A percentile compares a stretch with the other conserved stretches of the same genome.
These are phyloP conservation scores for Zootoca vivipara DNA, from an alignment of 2,113 vertebrate species.

Conservation along the genomic window DNA sequence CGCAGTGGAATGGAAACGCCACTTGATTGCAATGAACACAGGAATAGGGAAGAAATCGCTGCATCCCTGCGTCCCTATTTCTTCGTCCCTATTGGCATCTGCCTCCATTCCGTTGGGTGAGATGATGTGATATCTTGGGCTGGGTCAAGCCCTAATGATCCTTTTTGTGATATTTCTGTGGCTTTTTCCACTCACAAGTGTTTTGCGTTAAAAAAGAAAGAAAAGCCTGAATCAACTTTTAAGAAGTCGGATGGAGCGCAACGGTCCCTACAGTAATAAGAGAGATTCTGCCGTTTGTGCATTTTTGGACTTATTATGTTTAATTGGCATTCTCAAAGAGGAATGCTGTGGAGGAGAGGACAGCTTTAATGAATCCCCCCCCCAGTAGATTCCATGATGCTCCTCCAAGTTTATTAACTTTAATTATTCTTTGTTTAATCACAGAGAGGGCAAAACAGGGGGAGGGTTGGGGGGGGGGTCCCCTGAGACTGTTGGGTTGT, in stretches of 20 bases:
- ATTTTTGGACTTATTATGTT: constrained; percentile 18
- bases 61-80: too few species aligned
- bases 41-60: too few species aligned
- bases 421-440: constrained; percentile 32
- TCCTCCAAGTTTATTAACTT: constrained; percentile 13
- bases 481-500: background rate
- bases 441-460: background rate
- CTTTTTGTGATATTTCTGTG: background rate
- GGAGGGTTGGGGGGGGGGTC: too few species aligned
- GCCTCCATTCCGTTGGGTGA: background rate
- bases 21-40: too few species aligned
- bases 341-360: background rate
- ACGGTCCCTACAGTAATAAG: background rate
- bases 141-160: too few species aligned
- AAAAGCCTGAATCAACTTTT: background rate
- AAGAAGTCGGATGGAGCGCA: background rate
- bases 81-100: too few species aligned
- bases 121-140: background rate
- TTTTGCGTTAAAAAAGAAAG: background rate
- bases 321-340: constrained; percentile 18
- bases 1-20: too few species aligned
- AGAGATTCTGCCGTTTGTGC: constrained; percentile 6
- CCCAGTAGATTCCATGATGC: background rate
- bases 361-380: background rate
- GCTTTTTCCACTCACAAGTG: background rate